Evolutionary conservation across 2,797 vertebrate genomes (phyloP).

Genomic region (Xenops minutus): DNA sequence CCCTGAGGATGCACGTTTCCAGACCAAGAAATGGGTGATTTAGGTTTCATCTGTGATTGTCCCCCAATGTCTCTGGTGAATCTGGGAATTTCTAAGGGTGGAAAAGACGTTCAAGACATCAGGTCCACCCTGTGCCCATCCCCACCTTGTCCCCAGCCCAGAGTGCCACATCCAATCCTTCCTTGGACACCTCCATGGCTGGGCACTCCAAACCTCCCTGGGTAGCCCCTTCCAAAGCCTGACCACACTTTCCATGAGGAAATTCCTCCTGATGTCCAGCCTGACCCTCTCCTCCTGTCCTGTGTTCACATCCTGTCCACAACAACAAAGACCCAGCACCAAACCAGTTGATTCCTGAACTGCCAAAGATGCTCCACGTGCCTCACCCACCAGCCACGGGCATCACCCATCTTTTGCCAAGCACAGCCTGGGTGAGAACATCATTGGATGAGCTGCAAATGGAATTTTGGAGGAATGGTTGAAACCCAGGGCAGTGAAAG

Average conservation of each 20-base stretch:
- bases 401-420: background rate
- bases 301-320: rapidly evolving
- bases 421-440: background rate
- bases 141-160: background rate
- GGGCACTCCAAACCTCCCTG: background rate
- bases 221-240: background rate
- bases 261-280: background rate
- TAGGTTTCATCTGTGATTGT: background rate
- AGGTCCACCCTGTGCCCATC: rapidly evolving
- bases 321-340: background rate
- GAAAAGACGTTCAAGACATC: background rate
- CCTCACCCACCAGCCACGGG: rapidly evolving
- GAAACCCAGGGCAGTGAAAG: background rate
- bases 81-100: background rate
- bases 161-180: background rate
- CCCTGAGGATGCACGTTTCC: background rate
- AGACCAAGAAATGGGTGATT: background rate
- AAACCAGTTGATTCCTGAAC: rapidly evolving
- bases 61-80: rapidly evolving
- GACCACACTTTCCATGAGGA: background rate
- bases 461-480: background rate
- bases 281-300: background rate
- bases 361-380: background rate
- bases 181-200: background rate
- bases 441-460: rapidly evolving